Evolutionary conservation across 2,888 invertebrate species (phyloP), one percentile per base, ranked within the genome.

Genomic region (Rhagonycha fulva): DNA sequence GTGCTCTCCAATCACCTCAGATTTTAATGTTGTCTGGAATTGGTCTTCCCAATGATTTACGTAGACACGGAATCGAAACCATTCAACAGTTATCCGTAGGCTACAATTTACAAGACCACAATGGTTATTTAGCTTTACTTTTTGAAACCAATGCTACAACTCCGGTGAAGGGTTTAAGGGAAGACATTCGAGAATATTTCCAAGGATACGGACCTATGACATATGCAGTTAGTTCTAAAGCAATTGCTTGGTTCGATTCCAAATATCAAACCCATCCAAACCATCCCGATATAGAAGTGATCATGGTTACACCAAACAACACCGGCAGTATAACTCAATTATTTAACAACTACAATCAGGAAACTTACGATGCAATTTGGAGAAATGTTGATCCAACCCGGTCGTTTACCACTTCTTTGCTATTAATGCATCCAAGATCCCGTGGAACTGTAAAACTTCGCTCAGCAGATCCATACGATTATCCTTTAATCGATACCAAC

Each of bases 1-100:
- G 96, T 7, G 88, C 94, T 0, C 92, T 96, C 32, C 94, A 93
- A 78, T 94, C 95, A 0, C 95, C 96, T 0, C 96, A 96, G 85
- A 86, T 96, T 11, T 86, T 97, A 68, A 93, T 96, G 94, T 86
- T 96, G 12, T 95, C 96, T 0, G 96, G 96, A 11, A 89, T 96
- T 24, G 94, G 94, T 0, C 94, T 94, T 0, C 86, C 84, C n/a
- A 87, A 90, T 0, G 91, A 94, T 83, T 87, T 94, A 4, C 81
- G 85, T 3, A 87, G 90, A 60, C 82, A 91, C 9, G 89, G 89
- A 3, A 93, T 95, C 70, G 84, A 89, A 0, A 89, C 92, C 5
- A 82, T 94, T 62, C 89, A 91, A 76, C 90, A 95, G 83, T 89
- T 94, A 2, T 92, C 91, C 0, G 95, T 95, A 0, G 95, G 95